phyloP scores from a whole-genome alignment of 2,888 invertebrate species.

The Drosophila hawaiiensis region DNA sequence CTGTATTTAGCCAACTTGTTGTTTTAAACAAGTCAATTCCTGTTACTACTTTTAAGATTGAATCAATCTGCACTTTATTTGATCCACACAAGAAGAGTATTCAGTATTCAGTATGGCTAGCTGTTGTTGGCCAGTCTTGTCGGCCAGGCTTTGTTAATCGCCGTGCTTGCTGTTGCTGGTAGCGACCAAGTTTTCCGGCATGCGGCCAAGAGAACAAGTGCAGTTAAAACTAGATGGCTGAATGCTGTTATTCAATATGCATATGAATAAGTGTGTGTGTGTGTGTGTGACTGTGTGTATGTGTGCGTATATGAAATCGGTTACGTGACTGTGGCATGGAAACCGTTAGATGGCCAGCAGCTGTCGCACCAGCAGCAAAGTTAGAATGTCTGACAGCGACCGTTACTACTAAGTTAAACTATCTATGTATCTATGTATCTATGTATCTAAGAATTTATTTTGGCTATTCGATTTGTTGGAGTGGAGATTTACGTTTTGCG shows the following conservation, averaged over 20 bases:
- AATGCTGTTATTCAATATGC: conserved; percentile 77
- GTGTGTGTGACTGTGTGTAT: conserved; percentile 20
- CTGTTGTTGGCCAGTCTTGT: conserved; percentile 31
- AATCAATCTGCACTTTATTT: background rate
- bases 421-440: background rate
- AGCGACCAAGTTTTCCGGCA: conserved; percentile 56
- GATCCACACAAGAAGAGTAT: conserved; percentile 15
- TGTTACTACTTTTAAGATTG: background rate
- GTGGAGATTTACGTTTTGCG: conserved; percentile 65
- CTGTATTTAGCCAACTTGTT: background rate
- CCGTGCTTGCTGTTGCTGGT: conserved; percentile 28
- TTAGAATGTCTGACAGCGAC: conserved; percentile 43
- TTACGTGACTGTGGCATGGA: conserved; percentile 69
- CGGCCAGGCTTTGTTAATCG: conserved; percentile 26
- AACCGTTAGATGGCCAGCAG: conserved; percentile 75
- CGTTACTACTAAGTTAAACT: conserved; percentile 44
- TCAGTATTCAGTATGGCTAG: background rate
- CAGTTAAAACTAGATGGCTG: conserved; percentile 54
- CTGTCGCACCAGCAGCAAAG: conserved; percentile 56
- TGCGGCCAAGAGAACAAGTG: conserved; percentile 68
- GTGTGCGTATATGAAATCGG: conserved; percentile 60
- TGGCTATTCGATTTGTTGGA: conserved; percentile 12
- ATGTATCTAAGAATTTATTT: conserved; percentile 3
- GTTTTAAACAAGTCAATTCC: background rate
- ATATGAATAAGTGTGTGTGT: conserved; percentile 47